Percentiles rank a stretch among this genome's conserved stretches.
phyloP scores from a whole-genome alignment of 2,113 vertebrate genomes.

The Coregonus clupeaformis region DNA sequence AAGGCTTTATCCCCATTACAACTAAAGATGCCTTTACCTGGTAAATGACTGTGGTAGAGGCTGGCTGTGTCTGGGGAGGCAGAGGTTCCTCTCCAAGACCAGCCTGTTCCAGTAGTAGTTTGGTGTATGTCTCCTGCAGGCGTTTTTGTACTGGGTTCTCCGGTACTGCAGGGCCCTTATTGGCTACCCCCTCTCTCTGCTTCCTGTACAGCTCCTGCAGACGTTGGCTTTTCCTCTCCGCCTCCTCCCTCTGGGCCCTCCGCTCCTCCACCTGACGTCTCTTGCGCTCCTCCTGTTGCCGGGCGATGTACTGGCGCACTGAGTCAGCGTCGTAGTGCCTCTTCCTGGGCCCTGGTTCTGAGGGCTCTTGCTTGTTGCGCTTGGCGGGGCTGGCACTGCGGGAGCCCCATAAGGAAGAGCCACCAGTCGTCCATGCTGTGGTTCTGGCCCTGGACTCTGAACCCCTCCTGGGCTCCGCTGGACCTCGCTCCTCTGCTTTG shows the following conservation, averaged over 20 bases:
- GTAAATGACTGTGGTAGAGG: conserved; percentile 17
- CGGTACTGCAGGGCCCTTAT: conserved; percentile 53
- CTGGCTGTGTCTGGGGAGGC: conserved; percentile 25
- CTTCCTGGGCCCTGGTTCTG: conserved; percentile 71
- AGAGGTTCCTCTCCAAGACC: conserved; percentile 69
- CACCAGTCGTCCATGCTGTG: conserved; percentile 42
- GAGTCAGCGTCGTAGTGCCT: conserved; percentile 90
- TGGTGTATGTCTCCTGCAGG: conserved; percentile 84
- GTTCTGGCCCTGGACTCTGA: conserved; percentile 58
- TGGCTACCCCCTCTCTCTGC: conserved; percentile 79
- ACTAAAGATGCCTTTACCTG: conserved; percentile 35
- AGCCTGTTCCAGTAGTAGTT: conserved; percentile 77
- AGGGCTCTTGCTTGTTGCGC: conserved; percentile 52
- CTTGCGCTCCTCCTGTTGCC: conserved; percentile 90
- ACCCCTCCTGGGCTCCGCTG: conserved; percentile 59
- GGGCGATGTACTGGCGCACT: conserved; percentile 88
- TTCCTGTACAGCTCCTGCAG: conserved; percentile 93
- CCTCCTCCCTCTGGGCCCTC: conserved; percentile 81
- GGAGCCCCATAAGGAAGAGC: conserved; percentile 45
- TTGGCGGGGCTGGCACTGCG: conserved; percentile 83
- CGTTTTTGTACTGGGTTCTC: conserved; percentile 70
- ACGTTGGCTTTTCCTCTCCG: conserved; percentile 74
- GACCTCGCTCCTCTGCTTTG: conserved; percentile 40
- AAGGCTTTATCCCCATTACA: not conserved
- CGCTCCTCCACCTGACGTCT: conserved; percentile 87